phyloP scores from a whole-genome alignment of 2,797 vertebrate species.

The Neosalanx taihuensis region DNA sequence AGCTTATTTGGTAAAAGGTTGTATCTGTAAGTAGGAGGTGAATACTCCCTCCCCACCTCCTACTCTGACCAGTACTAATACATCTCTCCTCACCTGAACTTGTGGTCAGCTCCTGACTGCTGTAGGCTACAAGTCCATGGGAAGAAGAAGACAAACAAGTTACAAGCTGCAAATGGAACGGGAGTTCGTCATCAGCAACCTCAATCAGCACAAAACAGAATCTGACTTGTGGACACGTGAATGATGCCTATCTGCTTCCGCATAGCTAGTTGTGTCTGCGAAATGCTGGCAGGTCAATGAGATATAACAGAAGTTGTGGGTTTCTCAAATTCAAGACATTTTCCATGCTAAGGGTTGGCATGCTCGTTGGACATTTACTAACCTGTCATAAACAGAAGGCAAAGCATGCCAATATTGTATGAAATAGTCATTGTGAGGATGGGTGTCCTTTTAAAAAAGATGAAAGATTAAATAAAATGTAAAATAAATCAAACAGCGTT shows the following conservation, averaged over 20 bases:
- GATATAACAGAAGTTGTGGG: not conserved
- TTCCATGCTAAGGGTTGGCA: not conserved
- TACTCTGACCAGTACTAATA: not conserved
- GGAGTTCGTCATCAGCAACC: too few species aligned
- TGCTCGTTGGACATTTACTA: constrained; percentile 31
- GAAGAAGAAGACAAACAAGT: constrained; percentile 26
- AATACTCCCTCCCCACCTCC: too few species aligned
- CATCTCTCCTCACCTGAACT: constrained; percentile 58
- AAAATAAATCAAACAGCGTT: constrained; percentile 25
- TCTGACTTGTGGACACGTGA: too few species aligned
- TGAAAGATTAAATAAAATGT: constrained; percentile 24
- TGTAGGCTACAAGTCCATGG: constrained; percentile 49
- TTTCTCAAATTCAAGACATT: not conserved
- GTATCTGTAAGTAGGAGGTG: too few species aligned
- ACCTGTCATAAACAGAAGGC: constrained; percentile 66
- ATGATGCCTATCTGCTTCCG: too few species aligned
- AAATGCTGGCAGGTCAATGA: too few species aligned
- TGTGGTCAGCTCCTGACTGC: constrained; percentile 48
- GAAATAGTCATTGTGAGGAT: constrained; percentile 56
- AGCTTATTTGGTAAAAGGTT: too few species aligned
- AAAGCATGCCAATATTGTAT: constrained; percentile 45
- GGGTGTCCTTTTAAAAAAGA: constrained; percentile 27
- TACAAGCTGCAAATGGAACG: not conserved
- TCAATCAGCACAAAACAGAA: too few species aligned
- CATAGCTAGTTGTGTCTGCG: too few species aligned